A percentile compares a stretch with the other conserved stretches of the same genome.
Evolutionary conservation across 2,888 invertebrate species (phyloP).

Genomic region (Athalia cordata): DNA sequence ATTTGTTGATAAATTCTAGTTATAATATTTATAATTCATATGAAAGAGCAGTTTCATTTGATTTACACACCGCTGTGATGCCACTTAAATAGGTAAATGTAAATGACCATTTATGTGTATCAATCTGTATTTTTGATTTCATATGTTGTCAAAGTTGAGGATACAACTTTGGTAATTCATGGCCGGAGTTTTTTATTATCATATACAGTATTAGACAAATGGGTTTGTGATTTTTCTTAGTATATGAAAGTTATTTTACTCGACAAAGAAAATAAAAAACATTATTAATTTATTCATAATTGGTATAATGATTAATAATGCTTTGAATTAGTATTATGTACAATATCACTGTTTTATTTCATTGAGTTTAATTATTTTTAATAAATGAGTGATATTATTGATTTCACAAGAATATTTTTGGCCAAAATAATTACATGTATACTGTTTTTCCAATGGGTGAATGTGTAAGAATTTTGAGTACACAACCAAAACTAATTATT

Average conservation of each 20-base stretch:
- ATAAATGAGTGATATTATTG: conserved; percentile 6
- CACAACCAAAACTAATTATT: background rate
- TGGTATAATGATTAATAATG: background rate
- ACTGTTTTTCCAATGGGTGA: too few species aligned
- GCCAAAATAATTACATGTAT: background rate
- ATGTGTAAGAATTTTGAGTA: background rate
- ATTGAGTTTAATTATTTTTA: background rate
- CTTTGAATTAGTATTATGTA: background rate
- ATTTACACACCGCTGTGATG: conserved; percentile 33
- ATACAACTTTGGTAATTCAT: background rate
- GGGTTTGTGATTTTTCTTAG: too few species aligned
- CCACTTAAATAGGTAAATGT: conserved; percentile 27
- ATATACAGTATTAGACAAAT: background rate
- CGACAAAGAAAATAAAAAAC: too few species aligned
- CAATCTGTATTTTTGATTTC: conserved; percentile 27
- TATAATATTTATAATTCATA: conserved; percentile 27
- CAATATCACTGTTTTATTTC: background rate
- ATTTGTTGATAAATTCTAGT: conserved; percentile 20
- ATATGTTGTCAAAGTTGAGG: background rate
- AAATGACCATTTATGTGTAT: conserved; percentile 18
- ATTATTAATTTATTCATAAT: background rate
- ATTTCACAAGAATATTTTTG: background rate
- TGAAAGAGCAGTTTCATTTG: background rate
- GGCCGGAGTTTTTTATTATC: background rate
- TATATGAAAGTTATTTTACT: too few species aligned